Evolutionary conservation across 2,797 vertebrate species (phyloP).

Genomic region (Brachymystax lenok): DNA sequence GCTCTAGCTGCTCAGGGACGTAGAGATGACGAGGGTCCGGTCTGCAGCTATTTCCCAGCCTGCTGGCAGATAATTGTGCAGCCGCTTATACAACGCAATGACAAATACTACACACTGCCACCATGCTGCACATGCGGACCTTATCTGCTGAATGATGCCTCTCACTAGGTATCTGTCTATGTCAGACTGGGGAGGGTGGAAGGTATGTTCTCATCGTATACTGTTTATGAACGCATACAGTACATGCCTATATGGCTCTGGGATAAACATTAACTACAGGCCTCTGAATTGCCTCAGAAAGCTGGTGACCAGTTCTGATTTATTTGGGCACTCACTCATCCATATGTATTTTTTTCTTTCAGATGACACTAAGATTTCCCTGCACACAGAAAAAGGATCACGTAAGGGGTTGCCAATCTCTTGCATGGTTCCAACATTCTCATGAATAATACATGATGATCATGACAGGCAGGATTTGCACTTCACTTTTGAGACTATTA

Average conservation of each 20-base stretch:
- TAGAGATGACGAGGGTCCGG: neutral
- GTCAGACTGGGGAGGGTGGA: neutral
- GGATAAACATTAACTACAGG: neutral
- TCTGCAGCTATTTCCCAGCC: slow-evolving; percentile 15
- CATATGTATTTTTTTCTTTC: slow-evolving; percentile 35
- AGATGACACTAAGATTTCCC: slow-evolving; percentile 81
- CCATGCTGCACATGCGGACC: neutral
- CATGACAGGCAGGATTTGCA: neutral
- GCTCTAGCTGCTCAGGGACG: neutral
- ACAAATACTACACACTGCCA: slow-evolving; percentile 3
- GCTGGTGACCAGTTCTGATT: too few species aligned
- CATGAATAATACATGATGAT: neutral
- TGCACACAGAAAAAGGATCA: neutral
- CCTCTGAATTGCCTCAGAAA: slow-evolving; percentile 48
- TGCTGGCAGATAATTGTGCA: slow-evolving; percentile 1
- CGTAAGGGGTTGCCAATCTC: slow-evolving; percentile 31
- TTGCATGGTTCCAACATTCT: neutral
- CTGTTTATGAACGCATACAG: neutral
- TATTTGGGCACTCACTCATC: neutral
- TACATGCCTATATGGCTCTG: neutral
- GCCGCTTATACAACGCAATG: slow-evolving; percentile 4
- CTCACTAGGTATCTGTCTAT: neutral
- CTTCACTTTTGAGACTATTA: neutral
- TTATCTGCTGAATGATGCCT: neutral
- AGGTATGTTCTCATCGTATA: neutral